Evolutionary conservation across 2,797 vertebrate species (phyloP), one percentile per base, ranked within the genome.

Genomic region (Hypotaenidia okinawae): DNA sequence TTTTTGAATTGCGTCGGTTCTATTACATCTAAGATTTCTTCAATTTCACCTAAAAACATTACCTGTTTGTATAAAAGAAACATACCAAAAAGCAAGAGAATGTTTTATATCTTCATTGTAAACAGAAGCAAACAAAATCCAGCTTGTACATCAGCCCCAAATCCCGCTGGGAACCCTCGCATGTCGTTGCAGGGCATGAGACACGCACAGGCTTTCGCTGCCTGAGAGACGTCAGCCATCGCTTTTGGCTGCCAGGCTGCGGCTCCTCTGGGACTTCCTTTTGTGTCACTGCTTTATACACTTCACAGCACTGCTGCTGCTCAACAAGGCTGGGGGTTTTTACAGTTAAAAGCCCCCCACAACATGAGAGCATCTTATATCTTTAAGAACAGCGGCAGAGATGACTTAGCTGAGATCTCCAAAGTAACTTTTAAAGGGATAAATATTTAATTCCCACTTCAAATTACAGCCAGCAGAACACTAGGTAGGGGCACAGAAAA

Each of bases 1-100:
- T 99, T 99, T 97, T 99, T 99, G 98, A 99, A 99, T 93, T 99
- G 99, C 6, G 99, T 98, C 5, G 99, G 99, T 98, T 99, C 99
- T 84, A 99, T 99, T 95, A 99, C 99, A 83, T 99, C 99, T 98
- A 99, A 97, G 90, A 99, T 99, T 98, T 99, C 99, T 97, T 99
- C 99, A 57, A 99, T 98, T 98, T 99, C 99, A 69, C 99, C 99
- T 96, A 99, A 98, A 97, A 98, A 99, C 99, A 99, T 99, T 73
- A 99, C 99, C 99, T 99, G 95, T 94, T 91, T 70, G 78, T 76
- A 67, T 28, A 66, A 85, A 95, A 93, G 62, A 92, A 89, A 86
- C 2, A 43, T 7, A 73, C 33, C 24, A 39, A 22, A 9, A 75
- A 33, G 7, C 4, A 54, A 49, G 32, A 95, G 43, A 74, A 11